phyloP scores from a whole-genome alignment of 2,113 vertebrate genomes.

The Silurus glanis region DNA sequence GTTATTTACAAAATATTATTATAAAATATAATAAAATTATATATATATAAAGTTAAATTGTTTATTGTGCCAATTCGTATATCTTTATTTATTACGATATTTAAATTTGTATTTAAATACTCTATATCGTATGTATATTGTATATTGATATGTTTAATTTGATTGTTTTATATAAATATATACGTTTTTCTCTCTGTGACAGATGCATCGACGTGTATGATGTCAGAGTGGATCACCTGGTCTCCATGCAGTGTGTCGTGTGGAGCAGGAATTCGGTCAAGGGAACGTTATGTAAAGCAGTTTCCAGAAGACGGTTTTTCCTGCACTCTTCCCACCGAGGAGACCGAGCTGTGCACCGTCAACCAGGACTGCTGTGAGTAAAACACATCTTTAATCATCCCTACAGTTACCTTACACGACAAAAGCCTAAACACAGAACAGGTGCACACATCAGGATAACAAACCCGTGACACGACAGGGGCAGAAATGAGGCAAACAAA shows the following conservation, averaged over 20 bases:
- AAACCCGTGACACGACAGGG: too few species aligned
- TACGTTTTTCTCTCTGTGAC: slow-evolving; percentile 6
- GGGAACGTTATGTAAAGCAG: slow-evolving; percentile 94
- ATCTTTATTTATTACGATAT: too few species aligned
- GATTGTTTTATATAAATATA: not conserved
- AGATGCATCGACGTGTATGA: slow-evolving; percentile 96
- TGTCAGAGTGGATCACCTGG: slow-evolving; percentile 99
- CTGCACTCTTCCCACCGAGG: slow-evolving; percentile 89
- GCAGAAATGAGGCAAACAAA: too few species aligned
- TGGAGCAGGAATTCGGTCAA: slow-evolving; percentile 84
- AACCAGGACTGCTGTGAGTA: slow-evolving; percentile 95
- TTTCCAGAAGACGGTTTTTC: slow-evolving; percentile 93
- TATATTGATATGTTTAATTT: not conserved
- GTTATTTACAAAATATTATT: too few species aligned
- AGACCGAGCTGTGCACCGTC: slow-evolving; percentile 89
- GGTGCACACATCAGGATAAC: too few species aligned
- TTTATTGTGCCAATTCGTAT: too few species aligned
- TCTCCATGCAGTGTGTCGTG: slow-evolving; percentile 92
- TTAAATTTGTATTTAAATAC: too few species aligned
- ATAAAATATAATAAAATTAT: too few species aligned
- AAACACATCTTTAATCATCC: not conserved
- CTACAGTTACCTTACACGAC: not conserved
- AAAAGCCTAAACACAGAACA: too few species aligned
- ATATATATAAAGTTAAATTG: too few species aligned
- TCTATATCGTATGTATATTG: too few species aligned